Conservation (phyloP, 2,113 vertebrate species). For the Petrocephalus microphthalmus region DNA sequence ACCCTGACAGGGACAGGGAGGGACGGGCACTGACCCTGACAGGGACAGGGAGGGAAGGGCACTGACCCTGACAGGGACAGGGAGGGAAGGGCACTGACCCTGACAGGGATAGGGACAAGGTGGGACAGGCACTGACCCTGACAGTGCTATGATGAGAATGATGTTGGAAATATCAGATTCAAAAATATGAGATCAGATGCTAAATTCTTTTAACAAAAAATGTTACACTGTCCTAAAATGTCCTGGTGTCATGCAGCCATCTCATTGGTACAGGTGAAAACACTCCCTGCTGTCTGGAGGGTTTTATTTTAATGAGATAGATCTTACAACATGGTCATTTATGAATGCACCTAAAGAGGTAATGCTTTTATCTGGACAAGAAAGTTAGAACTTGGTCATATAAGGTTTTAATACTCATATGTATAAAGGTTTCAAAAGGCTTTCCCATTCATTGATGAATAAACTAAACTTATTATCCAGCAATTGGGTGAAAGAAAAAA, state of each 20-base stretch:
- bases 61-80: too few species aligned
- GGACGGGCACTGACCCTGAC: too few species aligned
- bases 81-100: too few species aligned
- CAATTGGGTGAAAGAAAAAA: not conserved
- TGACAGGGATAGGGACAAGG: too few species aligned
- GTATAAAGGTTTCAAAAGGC: too few species aligned
- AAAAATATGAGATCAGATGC: not conserved
- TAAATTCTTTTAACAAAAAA: not conserved
- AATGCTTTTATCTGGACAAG: not conserved
- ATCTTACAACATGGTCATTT: not conserved
- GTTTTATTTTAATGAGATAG: not conserved
- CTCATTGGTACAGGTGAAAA: not conserved
- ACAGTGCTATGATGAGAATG: not conserved
- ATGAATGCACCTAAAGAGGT: not conserved
- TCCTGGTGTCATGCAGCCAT: not conserved
- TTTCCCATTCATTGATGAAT: too few species aligned
- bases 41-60: too few species aligned
- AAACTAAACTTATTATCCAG: not conserved
- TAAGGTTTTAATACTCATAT: too few species aligned
- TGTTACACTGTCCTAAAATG: not conserved
- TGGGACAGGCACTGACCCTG: too few species aligned
- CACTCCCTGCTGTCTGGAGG: not conserved
- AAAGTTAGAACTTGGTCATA: too few species aligned
- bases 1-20: too few species aligned
- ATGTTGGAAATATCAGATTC: not conserved